Evolutionary conservation across 2,888 invertebrate species (phyloP), one percentile per base, ranked within the genome.

Genomic region (Eilema depressum): DNA sequence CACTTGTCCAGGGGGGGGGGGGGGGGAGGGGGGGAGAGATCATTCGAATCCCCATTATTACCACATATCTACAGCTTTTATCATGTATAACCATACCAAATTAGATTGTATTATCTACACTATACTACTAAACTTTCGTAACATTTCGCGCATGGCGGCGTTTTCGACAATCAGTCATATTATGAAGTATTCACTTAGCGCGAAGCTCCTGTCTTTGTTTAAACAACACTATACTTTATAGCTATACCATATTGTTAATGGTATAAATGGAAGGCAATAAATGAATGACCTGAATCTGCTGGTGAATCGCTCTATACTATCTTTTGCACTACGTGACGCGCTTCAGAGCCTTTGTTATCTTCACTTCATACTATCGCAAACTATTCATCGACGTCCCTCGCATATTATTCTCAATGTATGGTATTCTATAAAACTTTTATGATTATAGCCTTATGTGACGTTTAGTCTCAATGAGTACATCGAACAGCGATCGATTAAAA

Each of bases 341-440:
- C 53, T n/a, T 53, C 53, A 53, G 53, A n/a, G n/a, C 53, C 53
- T 53, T 53, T 53, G 53, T 53, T 53, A 53, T n/a, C 53, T 53
- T 53, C 20, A 53, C n/a, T 10, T 53, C 53, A 41, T 41, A 17
- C 41, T 41, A 4, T 41, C 17, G 17, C 41, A 41, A 37, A 17
- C 20, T 53, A 53, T 53, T 53, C 53, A 53, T 53, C 5, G 53
- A n/a, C 3, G 53, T 53, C 53, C n/a, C n/a, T 53, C 53, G 53
- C 53, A 53, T n/a, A 53, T 10, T 53, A 53, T 53, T n/a, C 53
- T 53, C 53, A 53, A 53, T 47, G 47, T 47, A 47, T 47, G 47
- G 20, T 53, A 53, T 53, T 53, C 53, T 53, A 53, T n/a, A 17
- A 5, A 53, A 17, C 53, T 53, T 53, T 53, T 53, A 53, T 53